These are phyloP conservation scores for Ariolimax columbianus DNA, from an alignment of 2,888 invertebrate genomes.

Conservation along the genomic window DNA sequence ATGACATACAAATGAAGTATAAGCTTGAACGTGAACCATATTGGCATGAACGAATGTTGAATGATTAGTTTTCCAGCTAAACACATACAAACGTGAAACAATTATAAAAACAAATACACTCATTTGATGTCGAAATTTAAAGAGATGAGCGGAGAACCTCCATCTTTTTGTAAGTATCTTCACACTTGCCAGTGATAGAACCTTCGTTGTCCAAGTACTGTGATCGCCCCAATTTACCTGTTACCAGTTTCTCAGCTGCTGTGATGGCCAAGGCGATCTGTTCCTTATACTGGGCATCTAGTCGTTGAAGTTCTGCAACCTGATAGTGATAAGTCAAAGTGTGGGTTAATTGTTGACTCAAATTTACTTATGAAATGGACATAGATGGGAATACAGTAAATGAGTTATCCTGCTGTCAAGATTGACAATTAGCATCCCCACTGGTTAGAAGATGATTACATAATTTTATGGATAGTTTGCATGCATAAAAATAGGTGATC, in stretches of 20 bases:
- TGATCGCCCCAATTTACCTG: constrained; percentile 82
- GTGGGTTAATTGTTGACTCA: no score
- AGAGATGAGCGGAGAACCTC: constrained; percentile 66
- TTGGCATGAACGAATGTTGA: not conserved
- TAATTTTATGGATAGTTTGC: no score
- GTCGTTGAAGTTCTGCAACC: constrained; percentile 82
- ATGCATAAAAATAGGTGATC: no score
- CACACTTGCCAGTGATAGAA: constrained; percentile 82
- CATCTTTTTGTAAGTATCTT: constrained; percentile 80
- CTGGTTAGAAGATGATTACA: not conserved
- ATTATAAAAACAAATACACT: not conserved
- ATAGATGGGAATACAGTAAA: no score
- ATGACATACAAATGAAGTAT: not conserved
- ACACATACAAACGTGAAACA: not conserved
- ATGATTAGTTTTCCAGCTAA: not conserved
- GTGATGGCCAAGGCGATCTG: constrained; percentile 77
- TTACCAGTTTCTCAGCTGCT: constrained; percentile 83
- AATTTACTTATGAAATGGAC: not conserved
- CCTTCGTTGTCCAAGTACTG: constrained; percentile 83
- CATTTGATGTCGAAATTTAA: constrained; percentile 9
- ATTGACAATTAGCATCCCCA: no score
- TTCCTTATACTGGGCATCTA: constrained; percentile 80
- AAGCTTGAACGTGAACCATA: not conserved
- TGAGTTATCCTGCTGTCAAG: no score
- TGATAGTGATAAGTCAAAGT: constrained; percentile 57